phyloP scores from a whole-genome alignment of 2,797 vertebrate species.

The Pygocentrus nattereri region DNA sequence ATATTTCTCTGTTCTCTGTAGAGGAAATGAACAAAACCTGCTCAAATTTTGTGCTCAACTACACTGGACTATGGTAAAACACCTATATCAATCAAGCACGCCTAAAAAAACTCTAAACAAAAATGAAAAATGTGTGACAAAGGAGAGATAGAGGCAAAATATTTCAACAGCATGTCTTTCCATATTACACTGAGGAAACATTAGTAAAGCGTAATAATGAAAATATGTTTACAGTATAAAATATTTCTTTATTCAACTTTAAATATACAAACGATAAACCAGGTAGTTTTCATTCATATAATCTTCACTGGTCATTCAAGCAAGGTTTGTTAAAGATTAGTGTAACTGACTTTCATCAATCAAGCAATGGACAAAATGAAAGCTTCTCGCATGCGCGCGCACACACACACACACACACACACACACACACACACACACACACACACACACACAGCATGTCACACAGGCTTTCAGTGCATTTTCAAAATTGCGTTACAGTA shows the following conservation, averaged over 20 bases:
- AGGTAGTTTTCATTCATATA: constrained; percentile 41
- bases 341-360: constrained; percentile 2
- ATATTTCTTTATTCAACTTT: constrained; percentile 55
- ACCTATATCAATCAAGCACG: too few species aligned
- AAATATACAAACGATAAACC: constrained; percentile 55
- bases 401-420: constrained; percentile 17
- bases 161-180: not conserved
- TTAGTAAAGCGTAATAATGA: not conserved
- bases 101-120: not conserved
- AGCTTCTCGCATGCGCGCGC: not conserved
- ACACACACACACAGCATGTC: not conserved
- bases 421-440: constrained; percentile 28
- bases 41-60: too few species aligned
- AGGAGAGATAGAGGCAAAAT: not conserved
- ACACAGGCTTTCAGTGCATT: constrained; percentile 5
- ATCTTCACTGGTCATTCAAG: constrained; percentile 26
- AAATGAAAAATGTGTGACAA: not conserved
- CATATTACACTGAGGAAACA: not conserved
- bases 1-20: too few species aligned
- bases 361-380: not conserved
- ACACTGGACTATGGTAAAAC: too few species aligned
- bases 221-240: constrained; percentile 15
- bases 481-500: constrained; percentile 21
- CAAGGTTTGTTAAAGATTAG: constrained; percentile 21
- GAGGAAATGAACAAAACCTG: too few species aligned